A percentile compares a stretch with the other conserved stretches of the same genome.
Conservation (phyloP, 2,888 invertebrate species). For the Andrena trimmerana region DNA sequence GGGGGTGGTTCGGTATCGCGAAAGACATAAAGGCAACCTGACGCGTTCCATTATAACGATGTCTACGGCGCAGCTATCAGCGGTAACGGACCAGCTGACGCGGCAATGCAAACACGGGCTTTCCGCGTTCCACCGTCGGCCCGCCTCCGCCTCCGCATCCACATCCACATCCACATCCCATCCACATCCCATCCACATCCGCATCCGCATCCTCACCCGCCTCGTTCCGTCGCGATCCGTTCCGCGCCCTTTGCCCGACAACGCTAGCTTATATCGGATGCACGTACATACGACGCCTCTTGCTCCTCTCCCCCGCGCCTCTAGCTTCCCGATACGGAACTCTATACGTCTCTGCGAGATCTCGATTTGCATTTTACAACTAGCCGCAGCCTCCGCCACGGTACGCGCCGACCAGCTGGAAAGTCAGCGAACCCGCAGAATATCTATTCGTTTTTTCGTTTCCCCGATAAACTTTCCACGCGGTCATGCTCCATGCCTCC, state of each 20-base stretch:
- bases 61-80: slow-evolving; percentile 77
- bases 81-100: slow-evolving; percentile 77
- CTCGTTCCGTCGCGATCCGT: not conserved
- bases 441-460: not conserved
- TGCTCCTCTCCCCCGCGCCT: not conserved
- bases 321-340: slow-evolving; percentile 29
- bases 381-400: slow-evolving; percentile 24
- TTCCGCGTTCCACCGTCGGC: slow-evolving; percentile 6
- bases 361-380: slow-evolving; percentile 65
- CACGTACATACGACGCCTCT: not conserved
- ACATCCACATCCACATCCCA: too few species aligned
- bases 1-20: slow-evolving; percentile 57
- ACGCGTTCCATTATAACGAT: slow-evolving; percentile 80
- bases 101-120: slow-evolving; percentile 69
- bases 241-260: not conserved
- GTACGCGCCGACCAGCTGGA: not conserved
- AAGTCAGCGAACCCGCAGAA: not conserved
- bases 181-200: too few species aligned
- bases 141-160: too few species aligned
- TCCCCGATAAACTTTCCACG: not conserved
- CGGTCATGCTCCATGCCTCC: too few species aligned
- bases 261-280: slow-evolving; percentile 6
- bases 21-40: slow-evolving; percentile 81
- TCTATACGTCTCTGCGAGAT: slow-evolving; percentile 48
- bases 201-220: not conserved